phyloP scores from a whole-genome alignment of 2,797 vertebrate genomes.

The Bradypodion ventrale region DNA sequence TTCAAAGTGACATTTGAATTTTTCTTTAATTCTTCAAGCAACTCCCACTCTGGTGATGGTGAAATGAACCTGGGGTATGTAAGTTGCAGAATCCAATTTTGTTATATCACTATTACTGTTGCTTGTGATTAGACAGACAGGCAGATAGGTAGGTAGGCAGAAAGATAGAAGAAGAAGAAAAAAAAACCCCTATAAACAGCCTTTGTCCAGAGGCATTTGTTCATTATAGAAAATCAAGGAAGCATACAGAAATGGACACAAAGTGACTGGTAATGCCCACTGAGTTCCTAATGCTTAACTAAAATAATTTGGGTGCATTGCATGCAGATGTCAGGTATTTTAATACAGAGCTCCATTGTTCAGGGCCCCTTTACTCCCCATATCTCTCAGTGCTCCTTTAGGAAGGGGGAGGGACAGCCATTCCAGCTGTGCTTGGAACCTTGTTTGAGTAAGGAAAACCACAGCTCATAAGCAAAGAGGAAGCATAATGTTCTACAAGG shows the following conservation, averaged over 20 bases:
- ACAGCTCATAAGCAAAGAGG: conserved; percentile 96
- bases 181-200: conserved; percentile 64
- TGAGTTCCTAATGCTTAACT: conserved; percentile 79
- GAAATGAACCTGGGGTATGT: too few relatives aligned
- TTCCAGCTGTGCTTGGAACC: conserved; percentile 97
- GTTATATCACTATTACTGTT: too few relatives aligned
- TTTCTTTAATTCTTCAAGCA: too few relatives aligned
- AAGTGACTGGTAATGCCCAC: conserved; percentile 80
- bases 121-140: too few relatives aligned
- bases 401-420: conserved; percentile 76
- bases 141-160: too few relatives aligned
- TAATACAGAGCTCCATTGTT: conserved; percentile 88
- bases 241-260: conserved; percentile 72
- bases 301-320: conserved; percentile 79
- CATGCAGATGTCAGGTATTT: conserved; percentile 89
- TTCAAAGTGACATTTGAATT: too few relatives aligned
- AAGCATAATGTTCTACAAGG: conserved; percentile 99
- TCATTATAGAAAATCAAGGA: conserved; percentile 84
- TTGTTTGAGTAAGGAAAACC: conserved; percentile 97
- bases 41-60: too few relatives aligned
- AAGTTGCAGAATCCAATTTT: too few relatives aligned
- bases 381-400: conserved; percentile 75
- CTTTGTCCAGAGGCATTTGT: conserved; percentile 77
- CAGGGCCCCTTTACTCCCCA: conserved; percentile 72
- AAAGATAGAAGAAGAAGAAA: conserved; percentile 56